A percentile compares a stretch with the other conserved stretches of the same genome.
Conservation (phyloP, 2,113 vertebrate genomes). For the Scatophagus argus region DNA sequence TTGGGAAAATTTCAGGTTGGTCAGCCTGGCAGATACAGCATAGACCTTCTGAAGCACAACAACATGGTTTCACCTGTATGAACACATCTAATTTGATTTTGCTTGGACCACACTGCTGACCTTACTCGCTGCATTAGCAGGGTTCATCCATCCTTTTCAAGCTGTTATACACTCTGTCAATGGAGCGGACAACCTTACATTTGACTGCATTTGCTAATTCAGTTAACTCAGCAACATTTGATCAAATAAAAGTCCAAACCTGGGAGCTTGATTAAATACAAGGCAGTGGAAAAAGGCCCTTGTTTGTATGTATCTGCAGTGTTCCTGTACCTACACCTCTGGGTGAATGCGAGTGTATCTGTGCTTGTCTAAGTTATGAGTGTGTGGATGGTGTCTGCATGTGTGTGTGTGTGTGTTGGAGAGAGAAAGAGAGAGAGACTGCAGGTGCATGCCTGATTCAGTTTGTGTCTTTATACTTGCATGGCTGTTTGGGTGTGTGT, state of each 20-base stretch:
- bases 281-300: conserved; percentile 1
- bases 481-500: conserved; percentile 58
- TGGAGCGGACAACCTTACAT: conserved; percentile 38
- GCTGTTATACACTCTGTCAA: conserved; percentile 14
- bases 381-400: conserved; percentile 13
- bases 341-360: conserved; percentile 4
- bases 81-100: conserved; percentile 28
- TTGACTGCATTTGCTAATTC: conserved; percentile 58
- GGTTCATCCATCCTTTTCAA: conserved; percentile 47
- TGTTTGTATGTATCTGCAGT: conserved; percentile 7
- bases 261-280: conserved; percentile 64
- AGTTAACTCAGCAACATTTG: conserved; percentile 65
- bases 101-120: conserved; percentile 4
- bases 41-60: neutral
- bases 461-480: conserved; percentile 55
- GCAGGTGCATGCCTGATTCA: conserved; percentile 58
- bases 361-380: neutral
- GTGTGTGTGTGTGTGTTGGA: neutral
- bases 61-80: neutral
- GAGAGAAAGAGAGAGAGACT: no score
- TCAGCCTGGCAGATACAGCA: neutral
- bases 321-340: conserved; percentile 40
- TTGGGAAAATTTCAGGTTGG: conserved; percentile 9
- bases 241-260: conserved; percentile 65
- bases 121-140: conserved; percentile 6